Evolutionary conservation across 2,888 invertebrate genomes (phyloP).

Genomic region (Leptothorax acervorum): DNA sequence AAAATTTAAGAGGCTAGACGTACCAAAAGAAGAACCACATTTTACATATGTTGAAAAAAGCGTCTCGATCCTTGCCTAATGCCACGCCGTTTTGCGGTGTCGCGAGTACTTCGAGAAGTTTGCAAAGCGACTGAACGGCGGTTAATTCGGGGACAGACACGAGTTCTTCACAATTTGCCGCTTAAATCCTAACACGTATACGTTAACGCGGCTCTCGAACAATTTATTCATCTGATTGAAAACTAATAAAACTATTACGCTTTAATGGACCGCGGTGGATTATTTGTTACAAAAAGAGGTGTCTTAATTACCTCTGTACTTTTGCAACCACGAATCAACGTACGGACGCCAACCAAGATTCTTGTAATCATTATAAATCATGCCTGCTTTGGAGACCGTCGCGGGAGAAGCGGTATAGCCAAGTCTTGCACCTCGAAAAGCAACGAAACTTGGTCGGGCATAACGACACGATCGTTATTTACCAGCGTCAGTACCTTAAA

Average conservation of each 20-base stretch:
- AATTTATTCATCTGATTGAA: constrained; percentile 87
- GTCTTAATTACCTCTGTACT: no score
- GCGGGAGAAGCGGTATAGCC: constrained; percentile 95
- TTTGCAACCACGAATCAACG: constrained; percentile 92
- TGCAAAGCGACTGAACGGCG: constrained; percentile 92
- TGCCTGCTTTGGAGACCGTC: constrained; percentile 97
- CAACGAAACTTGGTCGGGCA: constrained; percentile 93
- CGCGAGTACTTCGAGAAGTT: constrained; percentile 90
- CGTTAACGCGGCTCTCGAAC: constrained; percentile 89
- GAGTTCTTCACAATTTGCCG: constrained; percentile 90
- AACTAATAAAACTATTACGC: neutral
- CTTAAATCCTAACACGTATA: constrained; percentile 91
- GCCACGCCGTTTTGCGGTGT: constrained; percentile 89
- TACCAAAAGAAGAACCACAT: constrained; percentile 92
- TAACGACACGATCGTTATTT: constrained; percentile 96
- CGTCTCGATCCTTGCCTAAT: constrained; percentile 87
- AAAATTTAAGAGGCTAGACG: constrained; percentile 25
- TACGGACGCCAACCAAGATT: constrained; percentile 96
- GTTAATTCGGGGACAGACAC: constrained; percentile 91
- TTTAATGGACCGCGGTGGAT: no score
- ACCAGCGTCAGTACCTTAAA: constrained; percentile 90
- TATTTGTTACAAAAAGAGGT: no score
- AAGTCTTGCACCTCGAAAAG: constrained; percentile 94
- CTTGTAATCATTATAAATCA: constrained; percentile 98
- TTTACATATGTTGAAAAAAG: constrained; percentile 88